Evolutionary conservation across 2,888 invertebrate genomes (phyloP).

Genomic region (Altica lythri): DNA sequence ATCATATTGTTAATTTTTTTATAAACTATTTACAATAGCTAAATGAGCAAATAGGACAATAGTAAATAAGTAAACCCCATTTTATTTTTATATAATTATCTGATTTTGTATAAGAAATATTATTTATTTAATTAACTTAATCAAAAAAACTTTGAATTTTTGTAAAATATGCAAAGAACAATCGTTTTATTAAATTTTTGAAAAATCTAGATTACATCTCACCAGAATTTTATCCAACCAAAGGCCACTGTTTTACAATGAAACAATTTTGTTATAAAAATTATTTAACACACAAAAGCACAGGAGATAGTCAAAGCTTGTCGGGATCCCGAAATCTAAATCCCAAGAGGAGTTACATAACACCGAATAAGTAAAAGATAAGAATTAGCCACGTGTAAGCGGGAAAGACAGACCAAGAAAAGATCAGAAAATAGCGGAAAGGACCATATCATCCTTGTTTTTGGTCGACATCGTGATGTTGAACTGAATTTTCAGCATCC

Average conservation of each 20-base stretch:
- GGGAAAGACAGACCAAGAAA: slow-evolving; percentile 31
- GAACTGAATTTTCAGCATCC: slow-evolving; percentile 43
- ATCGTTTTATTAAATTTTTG: not conserved
- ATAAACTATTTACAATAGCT: too few species aligned
- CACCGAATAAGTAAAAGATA: slow-evolving; percentile 16
- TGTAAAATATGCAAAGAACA: slow-evolving; percentile 6
- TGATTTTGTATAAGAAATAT: not conserved
- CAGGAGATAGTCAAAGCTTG: slow-evolving; percentile 8
- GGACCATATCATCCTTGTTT: slow-evolving; percentile 38
- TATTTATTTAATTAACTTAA: not conserved
- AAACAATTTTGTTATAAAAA: not conserved
- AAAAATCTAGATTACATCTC: too few species aligned
- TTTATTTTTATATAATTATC: not conserved
- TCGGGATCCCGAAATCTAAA: slow-evolving; percentile 4
- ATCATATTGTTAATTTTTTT: too few species aligned
- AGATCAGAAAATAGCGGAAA: slow-evolving; percentile 31
- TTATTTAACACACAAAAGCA: slow-evolving; percentile 3
- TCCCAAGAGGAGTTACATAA: slow-evolving; percentile 20
- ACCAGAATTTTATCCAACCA: slow-evolving; percentile 5
- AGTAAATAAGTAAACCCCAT: too few species aligned
- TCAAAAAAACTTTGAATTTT: too few species aligned
- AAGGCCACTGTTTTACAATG: not conserved
- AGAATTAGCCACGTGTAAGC: slow-evolving; percentile 23
- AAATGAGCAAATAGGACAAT: too few species aligned
- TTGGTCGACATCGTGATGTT: slow-evolving; percentile 36